Percentiles rank a stretch among this genome's conserved stretches.
phyloP scores from a whole-genome alignment of 2,113 vertebrate species.

The Lepidothrix coronata region DNA sequence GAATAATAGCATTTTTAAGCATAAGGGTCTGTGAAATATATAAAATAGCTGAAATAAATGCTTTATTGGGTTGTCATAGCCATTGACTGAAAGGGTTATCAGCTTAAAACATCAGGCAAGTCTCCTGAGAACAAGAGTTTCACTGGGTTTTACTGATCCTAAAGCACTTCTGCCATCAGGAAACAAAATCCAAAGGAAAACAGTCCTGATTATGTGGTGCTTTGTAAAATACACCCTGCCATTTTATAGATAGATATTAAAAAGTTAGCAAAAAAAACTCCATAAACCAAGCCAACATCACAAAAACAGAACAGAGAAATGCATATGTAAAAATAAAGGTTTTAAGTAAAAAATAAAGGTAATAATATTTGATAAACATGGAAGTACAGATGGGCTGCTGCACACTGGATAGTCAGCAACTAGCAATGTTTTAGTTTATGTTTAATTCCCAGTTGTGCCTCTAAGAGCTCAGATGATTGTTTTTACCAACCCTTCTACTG shows the following conservation, averaged over 20 bases:
- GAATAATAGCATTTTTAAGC: background rate
- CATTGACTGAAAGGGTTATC: background rate
- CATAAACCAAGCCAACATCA: background rate
- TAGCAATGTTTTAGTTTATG: background rate
- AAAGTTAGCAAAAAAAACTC: background rate
- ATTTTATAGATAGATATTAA: constrained; percentile 19
- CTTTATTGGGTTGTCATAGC: background rate
- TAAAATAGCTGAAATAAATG: background rate
- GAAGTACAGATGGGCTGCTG: background rate
- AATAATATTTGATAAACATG: constrained; percentile 1
- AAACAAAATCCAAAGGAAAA: constrained; percentile 31
- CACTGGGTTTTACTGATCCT: background rate
- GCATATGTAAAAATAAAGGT: background rate
- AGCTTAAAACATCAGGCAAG: background rate
- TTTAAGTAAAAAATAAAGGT: background rate
- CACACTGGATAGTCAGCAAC: background rate
- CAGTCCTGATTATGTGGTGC: background rate
- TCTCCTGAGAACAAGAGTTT: background rate
- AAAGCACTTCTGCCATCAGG: background rate
- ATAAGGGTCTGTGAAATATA: background rate
- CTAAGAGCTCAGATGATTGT: background rate
- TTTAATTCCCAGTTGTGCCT: background rate
- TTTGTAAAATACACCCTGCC: constrained; percentile 44
- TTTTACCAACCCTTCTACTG: background rate
- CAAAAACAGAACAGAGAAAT: background rate